Evolutionary conservation across 2,113 vertebrate genomes (phyloP), one percentile per base, ranked within the genome.

Genomic region (Coryphaenoides rupestris): DNA sequence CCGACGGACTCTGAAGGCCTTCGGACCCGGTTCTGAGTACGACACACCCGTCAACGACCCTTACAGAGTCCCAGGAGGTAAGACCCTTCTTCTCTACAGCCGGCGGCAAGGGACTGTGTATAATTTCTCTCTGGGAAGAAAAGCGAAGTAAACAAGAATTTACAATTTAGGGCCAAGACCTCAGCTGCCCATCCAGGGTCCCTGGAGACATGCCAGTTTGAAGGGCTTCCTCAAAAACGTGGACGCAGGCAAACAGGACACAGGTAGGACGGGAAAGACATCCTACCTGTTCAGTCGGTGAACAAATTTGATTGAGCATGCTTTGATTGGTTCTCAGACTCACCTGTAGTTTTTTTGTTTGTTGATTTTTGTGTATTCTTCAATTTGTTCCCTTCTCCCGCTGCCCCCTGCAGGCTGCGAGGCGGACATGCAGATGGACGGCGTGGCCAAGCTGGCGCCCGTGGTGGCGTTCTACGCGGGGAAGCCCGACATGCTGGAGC

Each of bases 1-100:
- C 69, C 77, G 82, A 50, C 83, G 87, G 17, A 90, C 65, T 0
- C 62, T 88, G 45, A 87, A 80, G 21, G 86, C 79, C 63, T 91
- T 91, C 61, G 90, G 90, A 2, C 89, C 88, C 0, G 85, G 88
- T 62, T 89, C 89, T 4, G 89, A 89, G 70, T 91, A 91, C 16
- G 90, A 90, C 74, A 87, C 84, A 0, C 88, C 88, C 3, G 24
- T 89, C 61, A 91, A 90, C 56, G 78, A 90, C 70, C 88, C 88
- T 1, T 87, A 91, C 78, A 78, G 88, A 79, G 76, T 83, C 0
- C 82, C 33, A 68, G 80, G 76, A 76, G 90, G 90, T 90, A 75
- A 58, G 63, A 54, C 5, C 49, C 46, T n/a, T n/a, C 26, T 55
- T 5, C 52, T 47, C 33, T 46, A 19, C 0, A 52, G 15, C 47